Evolutionary conservation across 2,888 invertebrate species (phyloP), one percentile per base, ranked within the genome.

Genomic region (Stenolophus ochropezus): DNA sequence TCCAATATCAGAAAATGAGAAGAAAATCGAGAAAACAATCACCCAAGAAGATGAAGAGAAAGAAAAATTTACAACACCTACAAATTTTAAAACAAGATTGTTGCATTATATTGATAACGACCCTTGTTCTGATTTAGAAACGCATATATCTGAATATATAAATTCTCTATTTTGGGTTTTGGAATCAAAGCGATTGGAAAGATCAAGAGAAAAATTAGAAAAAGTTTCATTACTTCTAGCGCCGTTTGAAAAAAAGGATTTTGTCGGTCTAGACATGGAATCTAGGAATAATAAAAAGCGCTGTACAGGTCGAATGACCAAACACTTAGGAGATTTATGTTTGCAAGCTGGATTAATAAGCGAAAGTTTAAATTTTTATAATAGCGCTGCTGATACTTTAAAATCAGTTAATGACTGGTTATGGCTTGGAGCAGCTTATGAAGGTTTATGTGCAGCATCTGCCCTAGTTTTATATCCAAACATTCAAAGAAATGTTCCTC

Each of bases 231-330:
- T 96, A 73, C 89, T 96, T 1, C 88, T 94, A 77, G 96, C 98
- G 0, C 97, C 98, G 0, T 97, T 98, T 89, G 99, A 99, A 86
- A 97, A 97, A 88, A 97, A 97, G 86, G 98, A 98, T 90, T 97
- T 98, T 90, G 95, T 97, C 78, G 96, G 96, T 8, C 90, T 98
- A 4, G 99, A 99, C 87, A 94, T 97, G 91, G 98, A 99, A 85
- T 96, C 95, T 0, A 94, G 98, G 81, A 96, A 95, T 85, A 98
- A 96, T 89, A 95, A 95, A 84, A 97, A 96, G 87, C 93, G 97
- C 69, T 96, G 96, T 87, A 93, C 95, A 86, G 98, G 97, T 0
- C 93, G 98, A 2, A 94, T 97, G 85, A 95, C 96, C 20, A 98
- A 98, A 89, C 97, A 98, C 88, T 90, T 98, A 71, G 99, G 97